Base-by-base conservation (phyloP, 2,797 vertebrate species). In the Chelmon rostratus region DNA sequence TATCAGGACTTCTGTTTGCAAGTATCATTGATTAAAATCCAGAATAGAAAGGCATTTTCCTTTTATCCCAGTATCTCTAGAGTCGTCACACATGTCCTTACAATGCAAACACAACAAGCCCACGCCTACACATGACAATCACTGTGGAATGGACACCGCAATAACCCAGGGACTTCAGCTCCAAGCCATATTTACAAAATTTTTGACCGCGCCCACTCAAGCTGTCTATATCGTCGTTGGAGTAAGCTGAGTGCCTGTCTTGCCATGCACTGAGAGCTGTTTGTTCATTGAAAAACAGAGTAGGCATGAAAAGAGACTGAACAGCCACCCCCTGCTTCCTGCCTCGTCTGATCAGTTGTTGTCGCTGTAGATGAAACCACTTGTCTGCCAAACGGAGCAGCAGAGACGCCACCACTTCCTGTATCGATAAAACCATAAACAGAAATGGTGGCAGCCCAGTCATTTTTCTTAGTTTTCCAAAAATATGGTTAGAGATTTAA, bases 361-460 rank as follows among this genome's bases (percentile, higher is more conserved):
- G 59, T 10, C 63, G 76, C 62, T 76, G 66, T 68, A 75, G 16
- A 65, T 50, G 12, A 75, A 89, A 78, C 37, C 25, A 25, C 46
- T 68, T 10, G 67, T 76, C 54, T 81, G 75, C 44, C 71, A 68
- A 67, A 6, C 5, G 11, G 2, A 4, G 50, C 42, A 47, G 47
- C 67, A 68, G 58, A 71, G 16, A 71, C 28, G 3, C 31, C 59
- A 9, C 82, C 68, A 79, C 82, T 90, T 92, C 84, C 86, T 85
- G 68, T 68, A 54, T 44, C 23, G 31, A 68, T 77, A 69, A 76
- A 72, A 50, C 42, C 40, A 28, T n/a, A 58, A 83, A 57, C 28
- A 31, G n/a, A 70, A 37, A 4, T 23, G 42, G 50, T 59, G 18
- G 31, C 72, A 66, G 50, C 16, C 10, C 3, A 23, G 19, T 38